A percentile compares a stretch with the other conserved stretches of the same genome.
Evolutionary conservation across 2,797 vertebrate species (phyloP).

Genomic region (Eulemur rubriventer): DNA sequence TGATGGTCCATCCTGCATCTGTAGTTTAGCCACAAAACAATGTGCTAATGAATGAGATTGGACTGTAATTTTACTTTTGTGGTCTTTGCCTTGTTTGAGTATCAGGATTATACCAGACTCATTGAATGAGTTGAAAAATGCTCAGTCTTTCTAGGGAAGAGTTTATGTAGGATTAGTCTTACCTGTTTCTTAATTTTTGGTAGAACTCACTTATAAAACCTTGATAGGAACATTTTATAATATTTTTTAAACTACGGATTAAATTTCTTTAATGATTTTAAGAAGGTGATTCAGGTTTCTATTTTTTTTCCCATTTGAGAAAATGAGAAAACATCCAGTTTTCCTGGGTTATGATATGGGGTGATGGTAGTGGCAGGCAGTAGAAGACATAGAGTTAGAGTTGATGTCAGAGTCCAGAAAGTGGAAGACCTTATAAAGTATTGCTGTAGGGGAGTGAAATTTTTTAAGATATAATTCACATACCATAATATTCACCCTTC

Average conservation of each 20-base stretch:
- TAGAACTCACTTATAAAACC: neutral
- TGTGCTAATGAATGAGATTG: neutral
- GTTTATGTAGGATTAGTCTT: neutral
- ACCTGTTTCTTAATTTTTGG: neutral
- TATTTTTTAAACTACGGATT: neutral
- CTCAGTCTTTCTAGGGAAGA: neutral
- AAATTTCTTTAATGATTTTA: neutral
- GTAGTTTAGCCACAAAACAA: neutral
- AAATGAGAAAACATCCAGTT: neutral
- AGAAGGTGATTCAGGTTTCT: neutral
- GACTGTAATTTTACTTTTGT: neutral
- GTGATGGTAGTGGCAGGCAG: too few species aligned
- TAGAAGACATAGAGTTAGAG: neutral
- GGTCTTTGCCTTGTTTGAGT: neutral
- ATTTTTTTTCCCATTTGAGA: neutral
- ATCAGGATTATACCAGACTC: neutral
- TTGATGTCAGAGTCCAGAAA: neutral
- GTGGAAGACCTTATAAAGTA: neutral
- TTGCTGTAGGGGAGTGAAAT: neutral
- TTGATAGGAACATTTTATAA: neutral
- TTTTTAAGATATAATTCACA: neutral
- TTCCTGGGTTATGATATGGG: neutral
- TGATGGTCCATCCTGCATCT: neutral
- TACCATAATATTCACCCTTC: neutral
- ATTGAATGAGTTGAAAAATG: neutral